phyloP scores from a whole-genome alignment of 2,113 vertebrate genomes.

The Phaethornis superciliosus region DNA sequence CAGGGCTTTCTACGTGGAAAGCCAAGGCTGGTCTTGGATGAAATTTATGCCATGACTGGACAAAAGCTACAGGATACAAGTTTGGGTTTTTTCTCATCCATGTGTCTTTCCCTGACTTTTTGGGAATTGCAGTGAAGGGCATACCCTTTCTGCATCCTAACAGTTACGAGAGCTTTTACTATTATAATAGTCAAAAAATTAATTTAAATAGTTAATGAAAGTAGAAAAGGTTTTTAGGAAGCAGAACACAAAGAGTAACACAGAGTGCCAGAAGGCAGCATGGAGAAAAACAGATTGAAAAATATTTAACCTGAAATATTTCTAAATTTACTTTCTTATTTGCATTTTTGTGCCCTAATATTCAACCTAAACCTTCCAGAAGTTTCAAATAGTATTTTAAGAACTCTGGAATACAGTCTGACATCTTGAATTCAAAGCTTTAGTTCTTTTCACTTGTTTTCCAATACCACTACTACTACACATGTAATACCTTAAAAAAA shows the following conservation, averaged over 20 bases:
- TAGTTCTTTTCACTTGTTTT: background rate
- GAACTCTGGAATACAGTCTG: background rate
- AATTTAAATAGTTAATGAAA: slow-evolving; percentile 39
- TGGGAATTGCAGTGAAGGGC: background rate
- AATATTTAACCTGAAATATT: slow-evolving; percentile 15
- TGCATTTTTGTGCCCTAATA: slow-evolving; percentile 1
- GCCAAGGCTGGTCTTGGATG: background rate
- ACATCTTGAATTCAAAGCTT: background rate
- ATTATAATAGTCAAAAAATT: slow-evolving; percentile 17
- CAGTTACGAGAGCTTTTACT: background rate
- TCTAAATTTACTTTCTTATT: slow-evolving; percentile 13
- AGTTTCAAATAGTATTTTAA: slow-evolving; percentile 6
- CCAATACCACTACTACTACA: background rate
- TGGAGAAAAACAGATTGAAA: slow-evolving; percentile 3
- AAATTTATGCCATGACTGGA: background rate
- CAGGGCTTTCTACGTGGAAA: background rate
- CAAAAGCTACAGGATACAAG: background rate
- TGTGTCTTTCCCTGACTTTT: background rate
- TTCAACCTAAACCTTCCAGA: background rate
- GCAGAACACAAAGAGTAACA: slow-evolving; percentile 37
- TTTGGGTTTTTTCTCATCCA: background rate
- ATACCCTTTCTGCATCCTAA: background rate
- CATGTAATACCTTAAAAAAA: background rate
- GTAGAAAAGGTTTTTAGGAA: slow-evolving; percentile 17
- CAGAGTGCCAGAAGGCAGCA: background rate